These are phyloP conservation scores for Planiliza haematocheilus DNA, from an alignment of 2,113 vertebrate genomes.

Conservation along the genomic window DNA sequence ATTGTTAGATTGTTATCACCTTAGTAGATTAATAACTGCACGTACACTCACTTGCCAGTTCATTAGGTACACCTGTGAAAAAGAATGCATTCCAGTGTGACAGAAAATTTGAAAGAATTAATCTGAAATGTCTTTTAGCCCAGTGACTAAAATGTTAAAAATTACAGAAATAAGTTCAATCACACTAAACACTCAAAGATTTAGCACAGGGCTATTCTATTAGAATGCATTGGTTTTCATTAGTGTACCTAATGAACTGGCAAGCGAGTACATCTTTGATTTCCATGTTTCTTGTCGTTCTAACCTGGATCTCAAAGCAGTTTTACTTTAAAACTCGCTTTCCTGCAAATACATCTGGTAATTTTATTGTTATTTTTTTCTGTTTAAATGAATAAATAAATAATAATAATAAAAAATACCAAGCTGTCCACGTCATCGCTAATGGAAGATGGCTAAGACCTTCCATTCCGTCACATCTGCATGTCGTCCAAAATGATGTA, in stretches of 20 bases:
- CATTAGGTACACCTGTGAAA: too few relatives aligned
- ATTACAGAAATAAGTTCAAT: too few relatives aligned
- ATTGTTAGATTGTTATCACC: too few relatives aligned
- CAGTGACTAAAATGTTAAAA: too few relatives aligned
- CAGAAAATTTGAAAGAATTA: too few relatives aligned
- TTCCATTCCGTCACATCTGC: slow-evolving; percentile 79
- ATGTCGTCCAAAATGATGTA: slow-evolving; percentile 77
- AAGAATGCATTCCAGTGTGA: too few relatives aligned
- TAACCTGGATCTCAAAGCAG: slow-evolving; percentile 14
- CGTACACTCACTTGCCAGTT: slow-evolving; percentile 21
- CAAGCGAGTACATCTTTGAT: neutral
- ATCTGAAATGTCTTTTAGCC: too few relatives aligned
- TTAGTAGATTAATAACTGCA: slow-evolving; percentile 49
- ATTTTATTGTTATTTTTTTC: slow-evolving; percentile 44
- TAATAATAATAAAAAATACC: slow-evolving; percentile 43
- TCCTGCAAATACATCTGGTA: slow-evolving; percentile 44
- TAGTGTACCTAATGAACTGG: too few relatives aligned
- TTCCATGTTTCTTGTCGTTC: slow-evolving; percentile 20
- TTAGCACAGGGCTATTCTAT: too few relatives aligned
- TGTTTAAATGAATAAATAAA: slow-evolving; percentile 26
- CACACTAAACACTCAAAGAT: too few relatives aligned
- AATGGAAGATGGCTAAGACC: slow-evolving; percentile 52
- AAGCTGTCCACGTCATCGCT: slow-evolving; percentile 30
- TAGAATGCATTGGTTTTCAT: too few relatives aligned
- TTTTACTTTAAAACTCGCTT: slow-evolving; percentile 19